Base-by-base conservation (phyloP, 2,797 vertebrate genomes). In the Myiotriccus ornatus region DNA sequence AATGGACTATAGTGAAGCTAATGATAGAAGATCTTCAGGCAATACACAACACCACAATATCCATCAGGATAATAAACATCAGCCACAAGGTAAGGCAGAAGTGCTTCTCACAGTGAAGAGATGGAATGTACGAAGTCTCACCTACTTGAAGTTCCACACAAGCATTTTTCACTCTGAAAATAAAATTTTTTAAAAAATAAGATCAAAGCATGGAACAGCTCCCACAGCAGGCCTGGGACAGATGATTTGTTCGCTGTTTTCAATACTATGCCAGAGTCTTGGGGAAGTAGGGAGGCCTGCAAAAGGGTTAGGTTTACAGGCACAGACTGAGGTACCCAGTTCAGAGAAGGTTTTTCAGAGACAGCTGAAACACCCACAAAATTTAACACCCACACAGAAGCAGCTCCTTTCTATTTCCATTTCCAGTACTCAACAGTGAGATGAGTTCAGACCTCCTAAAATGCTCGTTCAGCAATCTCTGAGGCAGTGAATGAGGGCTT, bases 1-100 rank as follows among this genome's bases (percentile, higher is more conserved):
- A 89, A 90, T 22, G 15, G 22, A n/a, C 47, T 62, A 5, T 64
- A 77, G 62, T 39, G 17, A 32, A 57, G 50, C 3, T 67, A 30
- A 9, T 18, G 28, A 73, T 0, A 60, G 74, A 77, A 74, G 49
- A 68, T 27, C 46, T 83, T 60, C 57, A 57, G 52, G 55, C 28
- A 70, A 28, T 46, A 55, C 47, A 39, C 34, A 84, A 4, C 41
- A 56, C 4, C 9, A 20, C 0, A 0, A 21, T 62, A 59, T 34
- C 35, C 43, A 85, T 75, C 50, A 74, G 53, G 41, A 12, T 53
- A 50, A 89, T 44, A 68, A 32, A 41, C 8, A 64, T 37, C 12
- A 70, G 32, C n/a, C 44, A 70, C 37, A 60, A 85, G 9, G 23
- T 39, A 75, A 53, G 23, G 70, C 50, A 91, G 30, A 80, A 75